Percentiles rank a stretch among this genome's conserved stretches.
These are phyloP conservation scores for Coregonus suidteri DNA, from an alignment of 2,797 vertebrate genomes.

Conservation along the genomic window DNA sequence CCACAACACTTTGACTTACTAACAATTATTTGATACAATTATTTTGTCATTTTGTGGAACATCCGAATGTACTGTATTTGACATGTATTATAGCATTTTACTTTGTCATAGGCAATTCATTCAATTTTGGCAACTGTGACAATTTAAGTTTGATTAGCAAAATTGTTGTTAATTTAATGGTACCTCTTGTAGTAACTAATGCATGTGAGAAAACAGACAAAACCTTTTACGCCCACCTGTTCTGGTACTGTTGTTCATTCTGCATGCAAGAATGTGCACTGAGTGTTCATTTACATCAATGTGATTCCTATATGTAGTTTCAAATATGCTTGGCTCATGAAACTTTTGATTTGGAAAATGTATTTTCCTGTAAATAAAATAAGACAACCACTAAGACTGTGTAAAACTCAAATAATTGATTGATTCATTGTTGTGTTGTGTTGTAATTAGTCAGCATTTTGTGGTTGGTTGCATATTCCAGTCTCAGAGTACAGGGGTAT, in stretches of 20 bases:
- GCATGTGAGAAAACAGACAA: constrained; percentile 3
- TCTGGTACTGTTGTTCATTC: constrained; percentile 17
- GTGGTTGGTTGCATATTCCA: too few relatives aligned
- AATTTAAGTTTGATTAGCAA: not conserved
- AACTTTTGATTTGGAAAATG: constrained; percentile 59
- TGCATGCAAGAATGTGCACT: constrained; percentile 45
- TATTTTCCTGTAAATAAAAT: constrained; percentile 73
- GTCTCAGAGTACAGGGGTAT: not conserved
- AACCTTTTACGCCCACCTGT: not conserved
- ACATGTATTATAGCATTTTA: constrained; percentile 22
- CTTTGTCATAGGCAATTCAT: constrained; percentile 4
- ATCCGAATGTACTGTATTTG: constrained; percentile 45
- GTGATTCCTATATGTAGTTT: not conserved
- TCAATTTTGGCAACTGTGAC: not conserved
- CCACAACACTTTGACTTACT: constrained; percentile 25
- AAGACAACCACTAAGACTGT: constrained; percentile 37
- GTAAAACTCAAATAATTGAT: not conserved
- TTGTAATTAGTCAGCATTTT: too few relatives aligned
- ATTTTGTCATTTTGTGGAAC: constrained; percentile 29
- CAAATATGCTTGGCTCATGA: constrained; percentile 25
- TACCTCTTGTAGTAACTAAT: not conserved
- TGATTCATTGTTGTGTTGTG: not conserved
- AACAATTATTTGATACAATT: constrained; percentile 39
- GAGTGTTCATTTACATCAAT: not conserved
- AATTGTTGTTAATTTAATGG: not conserved